A percentile compares a stretch with the other conserved stretches of the same genome.
Conservation (phyloP, 2,113 vertebrate species). For the Mionectes macconnelli region DNA sequence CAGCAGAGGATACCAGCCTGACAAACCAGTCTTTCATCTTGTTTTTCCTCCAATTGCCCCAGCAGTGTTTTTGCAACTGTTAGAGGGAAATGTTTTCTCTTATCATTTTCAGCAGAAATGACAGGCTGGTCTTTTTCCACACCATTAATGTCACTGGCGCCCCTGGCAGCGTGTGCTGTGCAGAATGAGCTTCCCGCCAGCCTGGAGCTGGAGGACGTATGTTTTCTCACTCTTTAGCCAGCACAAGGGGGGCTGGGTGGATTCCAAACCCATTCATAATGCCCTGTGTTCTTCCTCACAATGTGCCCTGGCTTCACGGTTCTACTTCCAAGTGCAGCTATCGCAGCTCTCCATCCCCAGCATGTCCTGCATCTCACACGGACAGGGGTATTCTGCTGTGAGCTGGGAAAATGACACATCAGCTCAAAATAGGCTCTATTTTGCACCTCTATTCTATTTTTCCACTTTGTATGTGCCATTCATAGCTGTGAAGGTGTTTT, state of each 20-base stretch:
- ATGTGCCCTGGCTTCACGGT: neutral
- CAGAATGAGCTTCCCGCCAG: neutral
- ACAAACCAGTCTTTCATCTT: neutral
- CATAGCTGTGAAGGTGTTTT: neutral
- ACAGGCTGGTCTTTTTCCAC: neutral
- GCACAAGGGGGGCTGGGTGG: neutral
- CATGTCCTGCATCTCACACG: accelerated
- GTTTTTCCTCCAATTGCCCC: neutral
- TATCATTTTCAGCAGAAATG: neutral
- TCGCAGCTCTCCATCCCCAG: neutral
- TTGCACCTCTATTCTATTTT: neutral
- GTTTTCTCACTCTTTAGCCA: neutral
- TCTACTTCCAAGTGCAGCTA: neutral
- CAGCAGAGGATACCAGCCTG: neutral
- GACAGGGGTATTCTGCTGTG: neutral
- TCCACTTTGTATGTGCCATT: accelerated
- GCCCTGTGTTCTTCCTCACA: neutral
- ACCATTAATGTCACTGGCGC: neutral
- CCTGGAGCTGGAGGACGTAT: accelerated
- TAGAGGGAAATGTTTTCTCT: neutral
- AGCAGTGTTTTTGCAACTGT: neutral
- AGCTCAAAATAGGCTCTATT: neutral
- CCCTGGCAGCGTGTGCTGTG: neutral
- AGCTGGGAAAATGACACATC: neutral
- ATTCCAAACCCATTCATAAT: neutral